A percentile compares a stretch with the other conserved stretches of the same genome.
phyloP scores from a whole-genome alignment of 2,888 invertebrate species.

The Anthophora plumipes region DNA sequence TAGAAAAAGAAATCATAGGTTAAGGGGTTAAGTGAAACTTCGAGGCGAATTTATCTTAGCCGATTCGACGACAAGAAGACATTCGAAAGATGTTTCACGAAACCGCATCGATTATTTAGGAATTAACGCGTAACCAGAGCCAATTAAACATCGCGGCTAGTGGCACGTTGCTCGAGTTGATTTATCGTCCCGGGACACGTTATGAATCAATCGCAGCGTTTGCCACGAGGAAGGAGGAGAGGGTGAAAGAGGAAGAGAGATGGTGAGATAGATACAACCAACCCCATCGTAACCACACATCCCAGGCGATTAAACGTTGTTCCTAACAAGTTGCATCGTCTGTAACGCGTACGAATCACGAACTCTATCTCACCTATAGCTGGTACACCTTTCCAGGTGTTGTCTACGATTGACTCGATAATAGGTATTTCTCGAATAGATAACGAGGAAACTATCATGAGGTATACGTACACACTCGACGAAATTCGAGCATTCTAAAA shows the following conservation, averaged over 20 bases:
- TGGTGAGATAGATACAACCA: background rate
- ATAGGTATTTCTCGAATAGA: background rate
- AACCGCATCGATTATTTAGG: constrained; percentile 21
- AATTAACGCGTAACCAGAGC: constrained; percentile 10
- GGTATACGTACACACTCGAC: too few relatives aligned
- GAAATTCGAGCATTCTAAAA: too few relatives aligned
- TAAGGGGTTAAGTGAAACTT: too few relatives aligned
- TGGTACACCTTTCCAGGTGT: background rate
- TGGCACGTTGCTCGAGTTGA: constrained; percentile 19
- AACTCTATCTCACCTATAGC: constrained; percentile 6
- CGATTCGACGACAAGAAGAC: background rate
- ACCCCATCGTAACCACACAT: background rate
- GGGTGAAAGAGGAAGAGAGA: background rate
- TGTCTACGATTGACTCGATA: constrained; percentile 15
- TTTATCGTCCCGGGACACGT: constrained; percentile 37
- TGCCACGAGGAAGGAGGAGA: background rate
- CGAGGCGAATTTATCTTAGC: too few relatives aligned
- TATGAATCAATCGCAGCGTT: constrained; percentile 50
- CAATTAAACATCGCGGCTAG: constrained; percentile 39
- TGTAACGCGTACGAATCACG: constrained; percentile 36
- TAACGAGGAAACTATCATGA: constrained; percentile 28
- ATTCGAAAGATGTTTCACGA: background rate
- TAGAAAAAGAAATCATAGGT: too few relatives aligned
- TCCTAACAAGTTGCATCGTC: constrained; percentile 38
- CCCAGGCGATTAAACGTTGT: constrained; percentile 33